These are phyloP conservation scores for Rousettus leschenaultii DNA, from an alignment of 2,113 vertebrate genomes.

Conservation along the genomic window DNA sequence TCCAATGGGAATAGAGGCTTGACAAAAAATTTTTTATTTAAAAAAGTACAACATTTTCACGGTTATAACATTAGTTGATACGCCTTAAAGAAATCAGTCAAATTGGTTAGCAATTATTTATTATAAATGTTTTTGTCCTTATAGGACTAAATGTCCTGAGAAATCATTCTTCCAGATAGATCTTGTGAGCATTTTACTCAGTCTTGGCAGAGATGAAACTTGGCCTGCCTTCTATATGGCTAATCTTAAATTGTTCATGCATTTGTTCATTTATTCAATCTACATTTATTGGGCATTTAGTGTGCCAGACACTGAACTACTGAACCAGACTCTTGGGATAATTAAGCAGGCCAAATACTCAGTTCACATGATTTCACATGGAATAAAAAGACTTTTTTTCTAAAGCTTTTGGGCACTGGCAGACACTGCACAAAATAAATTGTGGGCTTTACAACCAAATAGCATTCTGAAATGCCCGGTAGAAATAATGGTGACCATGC, in stretches of 20 bases:
- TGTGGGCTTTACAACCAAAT: conserved; percentile 20
- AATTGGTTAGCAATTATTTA: not conserved
- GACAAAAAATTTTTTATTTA: not conserved
- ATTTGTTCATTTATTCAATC: conserved; percentile 45
- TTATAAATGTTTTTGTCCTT: not conserved
- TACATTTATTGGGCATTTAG: conserved; percentile 59
- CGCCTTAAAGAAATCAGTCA: not conserved
- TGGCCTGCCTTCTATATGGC: conserved; percentile 1
- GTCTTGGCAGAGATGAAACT: not conserved
- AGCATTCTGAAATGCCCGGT: not conserved
- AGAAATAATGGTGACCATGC: conserved; percentile 10
- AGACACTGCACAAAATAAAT: not conserved
- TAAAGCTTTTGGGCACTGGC: not conserved
- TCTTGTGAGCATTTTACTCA: not conserved
- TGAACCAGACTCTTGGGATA: conserved; percentile 52
- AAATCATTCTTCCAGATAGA: not conserved
- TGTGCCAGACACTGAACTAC: conserved; percentile 47
- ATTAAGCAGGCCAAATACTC: conserved; percentile 51
- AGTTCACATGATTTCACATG: conserved; percentile 47
- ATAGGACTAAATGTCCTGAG: not conserved
- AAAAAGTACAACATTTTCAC: not conserved
- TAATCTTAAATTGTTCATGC: conserved; percentile 51
- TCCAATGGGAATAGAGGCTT: not conserved
- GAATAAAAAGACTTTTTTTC: not conserved
- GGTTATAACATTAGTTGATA: not conserved